These are phyloP conservation scores for Dasyornis broadbenti DNA, from an alignment of 2,113 vertebrate species.

Conservation along the genomic window DNA sequence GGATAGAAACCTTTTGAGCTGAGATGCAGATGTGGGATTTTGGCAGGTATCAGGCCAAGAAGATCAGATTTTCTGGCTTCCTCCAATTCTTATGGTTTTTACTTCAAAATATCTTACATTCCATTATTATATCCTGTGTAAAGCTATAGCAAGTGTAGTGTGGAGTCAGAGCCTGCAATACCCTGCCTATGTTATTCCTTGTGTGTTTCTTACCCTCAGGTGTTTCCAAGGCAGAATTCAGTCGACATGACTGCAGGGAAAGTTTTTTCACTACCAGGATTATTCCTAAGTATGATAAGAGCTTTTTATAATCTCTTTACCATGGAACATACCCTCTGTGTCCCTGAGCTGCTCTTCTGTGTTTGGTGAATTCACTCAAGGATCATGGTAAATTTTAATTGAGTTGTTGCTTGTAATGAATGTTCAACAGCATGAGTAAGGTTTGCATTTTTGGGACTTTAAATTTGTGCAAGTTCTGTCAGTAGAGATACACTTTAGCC, in stretches of 20 bases:
- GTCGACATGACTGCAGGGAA: background rate
- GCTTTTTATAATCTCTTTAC: background rate
- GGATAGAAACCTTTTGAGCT: background rate
- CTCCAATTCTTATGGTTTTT: background rate
- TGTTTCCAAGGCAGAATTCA: background rate
- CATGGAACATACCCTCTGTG: background rate
- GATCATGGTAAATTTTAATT: background rate
- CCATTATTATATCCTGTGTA: background rate
- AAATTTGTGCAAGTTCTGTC: conserved; percentile 34
- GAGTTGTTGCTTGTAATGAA: background rate
- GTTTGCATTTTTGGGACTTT: background rate
- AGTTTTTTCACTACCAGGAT: background rate
- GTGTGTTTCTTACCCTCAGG: background rate
- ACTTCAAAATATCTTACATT: background rate
- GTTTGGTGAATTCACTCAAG: background rate
- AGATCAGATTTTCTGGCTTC: background rate
- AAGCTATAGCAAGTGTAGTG: background rate
- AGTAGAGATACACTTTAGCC: background rate
- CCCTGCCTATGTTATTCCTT: background rate
- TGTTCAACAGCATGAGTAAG: background rate
- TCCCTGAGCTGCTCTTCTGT: background rate
- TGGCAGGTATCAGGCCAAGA: background rate
- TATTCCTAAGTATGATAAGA: background rate
- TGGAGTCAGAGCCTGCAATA: background rate
- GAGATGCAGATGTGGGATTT: background rate